These are phyloP conservation scores for Atopsyche davidsoni DNA, from an alignment of 1,140 invertebrate genomes.

Conservation along the genomic window DNA sequence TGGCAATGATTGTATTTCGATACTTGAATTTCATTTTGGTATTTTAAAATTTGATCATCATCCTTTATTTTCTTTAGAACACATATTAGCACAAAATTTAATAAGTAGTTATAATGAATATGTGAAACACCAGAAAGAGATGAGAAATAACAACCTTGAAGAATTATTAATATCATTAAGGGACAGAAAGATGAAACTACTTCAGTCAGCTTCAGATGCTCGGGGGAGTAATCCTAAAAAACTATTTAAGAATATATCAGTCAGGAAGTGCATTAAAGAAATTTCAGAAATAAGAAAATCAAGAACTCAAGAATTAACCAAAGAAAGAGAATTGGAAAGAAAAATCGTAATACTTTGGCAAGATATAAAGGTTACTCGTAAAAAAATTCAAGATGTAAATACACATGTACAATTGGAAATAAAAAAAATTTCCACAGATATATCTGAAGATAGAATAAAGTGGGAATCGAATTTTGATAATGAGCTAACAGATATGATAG, in stretches of 20 bases:
- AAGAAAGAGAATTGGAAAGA: slow-evolving; percentile 17
- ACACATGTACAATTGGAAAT: slow-evolving; percentile 22
- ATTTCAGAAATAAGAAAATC: slow-evolving; percentile 23
- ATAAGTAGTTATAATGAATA: slow-evolving; percentile 14
- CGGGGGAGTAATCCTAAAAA: slow-evolving; percentile 20
- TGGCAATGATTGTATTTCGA: slow-evolving; percentile 3
- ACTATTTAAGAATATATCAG: slow-evolving; percentile 15
- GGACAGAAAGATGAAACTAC: slow-evolving; percentile 7
- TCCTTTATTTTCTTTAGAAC: slow-evolving; percentile 28
- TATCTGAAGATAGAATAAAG: slow-evolving; percentile 14
- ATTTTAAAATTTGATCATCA: slow-evolving; percentile 22
- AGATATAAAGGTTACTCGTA: slow-evolving; percentile 23
- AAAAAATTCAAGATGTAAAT: slow-evolving; percentile 12
- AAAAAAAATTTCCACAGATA: slow-evolving; percentile 17
- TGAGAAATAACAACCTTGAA: slow-evolving; percentile 7
- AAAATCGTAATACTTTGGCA: slow-evolving; percentile 23
- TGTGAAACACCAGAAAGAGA: slow-evolving; percentile 3
- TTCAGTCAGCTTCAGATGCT: slow-evolving; percentile 6
- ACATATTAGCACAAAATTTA: slow-evolving; percentile 21
- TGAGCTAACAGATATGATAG: slow-evolving; percentile 21
- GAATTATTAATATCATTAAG: slow-evolving; percentile 13
- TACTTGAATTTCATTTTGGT: slow-evolving; percentile 14
- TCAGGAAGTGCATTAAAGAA: slow-evolving; percentile 18
- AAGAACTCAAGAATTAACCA: slow-evolving; percentile 10
- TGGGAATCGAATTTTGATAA: slow-evolving; percentile 24